Conservation (phyloP, 2,113 vertebrate species). For the Cephalopholis sonnerati region DNA sequence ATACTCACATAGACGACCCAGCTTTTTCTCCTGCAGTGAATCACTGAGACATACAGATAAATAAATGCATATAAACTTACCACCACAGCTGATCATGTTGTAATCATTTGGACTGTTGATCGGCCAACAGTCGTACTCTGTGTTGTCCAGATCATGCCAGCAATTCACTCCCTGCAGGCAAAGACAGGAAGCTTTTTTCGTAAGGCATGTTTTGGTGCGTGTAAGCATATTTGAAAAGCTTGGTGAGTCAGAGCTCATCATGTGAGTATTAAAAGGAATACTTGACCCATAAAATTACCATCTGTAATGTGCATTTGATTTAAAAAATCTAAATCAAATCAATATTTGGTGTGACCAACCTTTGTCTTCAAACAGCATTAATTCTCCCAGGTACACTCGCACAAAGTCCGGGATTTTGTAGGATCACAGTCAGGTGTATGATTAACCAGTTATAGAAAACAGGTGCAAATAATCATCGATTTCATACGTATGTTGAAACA, state of each 20-base stretch:
- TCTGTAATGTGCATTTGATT: no score
- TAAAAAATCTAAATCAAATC: no score
- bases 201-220: neutral
- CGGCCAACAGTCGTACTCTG: slow-evolving; percentile 85
- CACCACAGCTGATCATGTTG: slow-evolving; percentile 85
- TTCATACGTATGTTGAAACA: no score
- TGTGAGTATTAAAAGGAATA: neutral
- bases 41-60: neutral
- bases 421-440: no score
- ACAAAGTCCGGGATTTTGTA: no score
- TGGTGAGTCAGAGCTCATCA: neutral
- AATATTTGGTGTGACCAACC: no score
- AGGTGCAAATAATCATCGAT: no score
- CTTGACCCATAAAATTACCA: no score
- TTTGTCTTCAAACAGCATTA: no score
- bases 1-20: neutral
- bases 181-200: neutral
- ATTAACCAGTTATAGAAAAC: no score
- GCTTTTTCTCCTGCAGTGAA: neutral
- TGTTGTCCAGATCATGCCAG: slow-evolving; percentile 86
- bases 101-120: slow-evolving; percentile 80
- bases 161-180: slow-evolving; percentile 69
- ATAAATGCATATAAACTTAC: slow-evolving; percentile 45
- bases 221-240: neutral
- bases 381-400: no score